phyloP scores from a whole-genome alignment of 2,113 vertebrate species.

The Mastomys natalensis region DNA sequence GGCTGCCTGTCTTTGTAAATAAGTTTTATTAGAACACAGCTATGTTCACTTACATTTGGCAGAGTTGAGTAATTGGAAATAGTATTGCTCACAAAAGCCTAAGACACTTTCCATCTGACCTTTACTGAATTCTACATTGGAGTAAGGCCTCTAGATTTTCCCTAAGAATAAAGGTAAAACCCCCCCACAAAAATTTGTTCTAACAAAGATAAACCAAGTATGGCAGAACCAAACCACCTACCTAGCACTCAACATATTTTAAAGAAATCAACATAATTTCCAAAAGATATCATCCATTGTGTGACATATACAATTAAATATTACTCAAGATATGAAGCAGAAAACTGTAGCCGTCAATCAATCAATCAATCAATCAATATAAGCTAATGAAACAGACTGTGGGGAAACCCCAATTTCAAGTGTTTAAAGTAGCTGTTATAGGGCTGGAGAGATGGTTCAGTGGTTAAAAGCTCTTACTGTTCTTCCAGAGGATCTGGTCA shows the following conservation, averaged over 20 bases:
- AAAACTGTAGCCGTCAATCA: slow-evolving; percentile 4
- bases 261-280: slow-evolving; percentile 33
- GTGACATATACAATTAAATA: slow-evolving; percentile 19
- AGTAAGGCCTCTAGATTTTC: background rate
- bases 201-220: background rate
- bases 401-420: background rate
- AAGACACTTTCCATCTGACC: background rate
- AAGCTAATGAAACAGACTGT: slow-evolving; percentile 4
- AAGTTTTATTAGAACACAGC: background rate
- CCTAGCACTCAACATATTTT: background rate
- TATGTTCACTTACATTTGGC: background rate
- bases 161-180: background rate
- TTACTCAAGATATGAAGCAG: background rate
- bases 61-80: background rate
- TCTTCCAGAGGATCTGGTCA: background rate
- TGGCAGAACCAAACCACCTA: background rate
- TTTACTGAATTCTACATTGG: background rate
- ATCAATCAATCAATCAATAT: background rate
- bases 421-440: slow-evolving; percentile 1
- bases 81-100: background rate
- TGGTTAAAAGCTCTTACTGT: background rate
- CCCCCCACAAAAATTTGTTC: background rate
- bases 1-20: background rate
- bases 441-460: background rate
- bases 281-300: slow-evolving; percentile 2